Percentiles rank a stretch among this genome's conserved stretches.
These are phyloP conservation scores for Branchipolynoe longqiensis DNA, from an alignment of 2,888 invertebrate genomes.

Conservation along the genomic window DNA sequence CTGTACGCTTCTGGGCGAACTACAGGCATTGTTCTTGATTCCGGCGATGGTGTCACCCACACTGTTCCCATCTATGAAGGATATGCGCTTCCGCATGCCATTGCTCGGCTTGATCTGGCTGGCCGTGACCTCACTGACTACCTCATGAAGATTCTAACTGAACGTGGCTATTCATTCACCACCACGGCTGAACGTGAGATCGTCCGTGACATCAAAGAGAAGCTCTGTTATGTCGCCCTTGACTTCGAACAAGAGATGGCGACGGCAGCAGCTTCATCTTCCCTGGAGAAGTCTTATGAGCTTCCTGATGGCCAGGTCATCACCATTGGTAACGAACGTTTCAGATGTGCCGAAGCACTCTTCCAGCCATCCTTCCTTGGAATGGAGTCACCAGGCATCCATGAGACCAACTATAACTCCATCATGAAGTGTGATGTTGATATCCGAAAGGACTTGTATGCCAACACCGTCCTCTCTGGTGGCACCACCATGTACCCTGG, in stretches of 20 bases:
- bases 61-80: conserved; percentile 97
- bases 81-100: conserved; percentile 96
- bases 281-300: conserved; percentile 79
- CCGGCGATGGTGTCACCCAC: conserved; percentile 97
- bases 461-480: conserved; percentile 83
- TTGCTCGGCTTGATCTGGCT: conserved; percentile 97
- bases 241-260: conserved; percentile 80
- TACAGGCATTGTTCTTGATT: conserved; percentile 96
- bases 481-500: conserved; percentile 96
- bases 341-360: conserved; percentile 78
- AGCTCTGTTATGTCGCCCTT: conserved; percentile 82
- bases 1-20: conserved; percentile 96
- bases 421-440: conserved; percentile 78
- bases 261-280: conserved; percentile 72
- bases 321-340: conserved; percentile 80
- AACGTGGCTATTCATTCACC: conserved; percentile 83
- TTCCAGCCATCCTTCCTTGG: conserved; percentile 80
- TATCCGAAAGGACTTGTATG: conserved; percentile 72
- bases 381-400: conserved; percentile 77
- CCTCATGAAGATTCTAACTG: conserved; percentile 78
- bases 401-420: conserved; percentile 79
- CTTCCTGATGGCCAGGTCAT: conserved; percentile 81
- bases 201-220: conserved; percentile 94
- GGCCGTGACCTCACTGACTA: conserved; percentile 96
- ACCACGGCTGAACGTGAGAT: conserved; percentile 82